phyloP scores from a whole-genome alignment of 2,113 vertebrate species.

The Platichthys stellatus region DNA sequence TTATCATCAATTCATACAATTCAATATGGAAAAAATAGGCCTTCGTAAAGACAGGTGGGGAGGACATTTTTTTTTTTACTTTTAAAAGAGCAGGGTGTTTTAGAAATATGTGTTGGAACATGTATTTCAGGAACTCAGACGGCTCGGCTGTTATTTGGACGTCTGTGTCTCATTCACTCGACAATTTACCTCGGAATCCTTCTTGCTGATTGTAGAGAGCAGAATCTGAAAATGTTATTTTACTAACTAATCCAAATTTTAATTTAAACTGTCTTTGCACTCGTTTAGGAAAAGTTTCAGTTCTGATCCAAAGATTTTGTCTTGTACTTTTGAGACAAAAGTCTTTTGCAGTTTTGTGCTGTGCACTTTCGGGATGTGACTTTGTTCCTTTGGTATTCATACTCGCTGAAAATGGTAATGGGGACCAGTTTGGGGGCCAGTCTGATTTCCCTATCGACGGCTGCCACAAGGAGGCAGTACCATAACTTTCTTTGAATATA shows the following conservation, averaged over 20 bases:
- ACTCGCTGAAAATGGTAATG: background rate
- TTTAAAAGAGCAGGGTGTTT: background rate
- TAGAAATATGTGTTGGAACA: constrained; percentile 9
- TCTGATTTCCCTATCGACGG: background rate
- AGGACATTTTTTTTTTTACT: background rate
- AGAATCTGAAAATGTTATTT: constrained; percentile 7
- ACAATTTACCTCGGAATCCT: constrained; percentile 57
- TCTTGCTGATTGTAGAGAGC: background rate
- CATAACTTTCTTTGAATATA: background rate
- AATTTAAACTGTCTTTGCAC: background rate
- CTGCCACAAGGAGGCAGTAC: background rate
- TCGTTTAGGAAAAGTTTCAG: background rate
- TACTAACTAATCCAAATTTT: background rate
- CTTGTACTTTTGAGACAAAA: constrained; percentile 7
- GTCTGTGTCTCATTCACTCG: constrained; percentile 64
- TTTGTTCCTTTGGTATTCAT: constrained; percentile 14
- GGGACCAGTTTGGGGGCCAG: background rate
- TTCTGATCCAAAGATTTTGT: constrained; percentile 5
- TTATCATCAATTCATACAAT: too few relatives aligned
- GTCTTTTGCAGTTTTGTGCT: constrained; percentile 6
- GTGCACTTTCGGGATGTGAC: constrained; percentile 31
- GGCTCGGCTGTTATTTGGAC: constrained; percentile 24
- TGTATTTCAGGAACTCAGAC: constrained; percentile 14
- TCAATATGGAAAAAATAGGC: background rate
- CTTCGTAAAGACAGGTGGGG: constrained; percentile 3